phyloP scores from a whole-genome alignment of 2,888 invertebrate genomes.

The Drosophila algonquin region DNA sequence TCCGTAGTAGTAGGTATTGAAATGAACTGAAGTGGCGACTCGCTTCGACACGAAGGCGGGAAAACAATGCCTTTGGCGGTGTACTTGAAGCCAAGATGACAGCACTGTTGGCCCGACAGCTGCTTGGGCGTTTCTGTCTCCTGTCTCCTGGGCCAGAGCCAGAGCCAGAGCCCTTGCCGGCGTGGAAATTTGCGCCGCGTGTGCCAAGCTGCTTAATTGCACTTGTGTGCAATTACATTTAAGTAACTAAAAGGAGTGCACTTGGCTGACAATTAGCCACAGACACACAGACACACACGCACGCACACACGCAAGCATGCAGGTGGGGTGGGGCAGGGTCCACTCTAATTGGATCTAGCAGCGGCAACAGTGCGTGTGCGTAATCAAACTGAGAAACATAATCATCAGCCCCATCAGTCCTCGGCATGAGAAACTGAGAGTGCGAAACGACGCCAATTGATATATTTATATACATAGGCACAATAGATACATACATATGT shows the following conservation, averaged over 20 bases:
- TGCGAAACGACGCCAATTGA: conserved; percentile 19
- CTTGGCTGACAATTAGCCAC: conserved; percentile 61
- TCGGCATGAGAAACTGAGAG: conserved; percentile 8
- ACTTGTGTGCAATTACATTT: conserved; percentile 68
- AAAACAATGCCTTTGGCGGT: too few species aligned
- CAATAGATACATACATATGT: too few species aligned
- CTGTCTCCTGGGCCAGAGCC: neutral
- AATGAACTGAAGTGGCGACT: too few species aligned
- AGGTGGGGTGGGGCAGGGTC: neutral
- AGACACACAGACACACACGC: conserved; percentile 32
- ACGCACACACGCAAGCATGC: conserved; percentile 10
- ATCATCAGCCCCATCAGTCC: neutral
- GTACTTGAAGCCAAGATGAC: conserved; percentile 20
- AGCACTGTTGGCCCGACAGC: conserved; percentile 37
- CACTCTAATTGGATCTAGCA: conserved; percentile 19
- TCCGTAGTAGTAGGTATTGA: too few species aligned
- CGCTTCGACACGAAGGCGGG: too few species aligned
- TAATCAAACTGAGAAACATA: conserved; percentile 41
- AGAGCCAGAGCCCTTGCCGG: conserved; percentile 11
- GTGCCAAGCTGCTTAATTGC: conserved; percentile 75
- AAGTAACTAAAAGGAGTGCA: conserved; percentile 61
- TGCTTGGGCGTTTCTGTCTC: conserved; percentile 9
- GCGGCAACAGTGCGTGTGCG: conserved; percentile 59
- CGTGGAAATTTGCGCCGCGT: conserved; percentile 42
- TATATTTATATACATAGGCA: neutral